Percentiles rank a stretch among this genome's conserved stretches.
phyloP scores from a whole-genome alignment of 2,797 vertebrate species.

The Anisognathus igniventris region DNA sequence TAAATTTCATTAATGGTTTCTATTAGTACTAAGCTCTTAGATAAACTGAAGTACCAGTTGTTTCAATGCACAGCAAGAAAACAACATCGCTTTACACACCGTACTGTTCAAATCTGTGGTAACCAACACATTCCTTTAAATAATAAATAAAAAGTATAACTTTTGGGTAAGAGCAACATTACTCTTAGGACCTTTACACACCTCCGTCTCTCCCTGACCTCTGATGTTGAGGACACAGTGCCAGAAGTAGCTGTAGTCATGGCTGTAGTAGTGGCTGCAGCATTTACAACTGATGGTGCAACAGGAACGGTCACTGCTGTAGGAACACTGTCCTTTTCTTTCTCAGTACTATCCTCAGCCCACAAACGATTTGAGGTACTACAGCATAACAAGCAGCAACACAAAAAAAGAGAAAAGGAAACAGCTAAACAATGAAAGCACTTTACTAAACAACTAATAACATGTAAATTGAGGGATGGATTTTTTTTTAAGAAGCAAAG shows the following conservation, averaged over 20 bases:
- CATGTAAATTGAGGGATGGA: slow-evolving; percentile 72
- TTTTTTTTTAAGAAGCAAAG: slow-evolving; percentile 65
- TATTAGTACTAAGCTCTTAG: not conserved
- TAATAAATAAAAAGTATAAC: not conserved
- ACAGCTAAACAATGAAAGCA: slow-evolving; percentile 82
- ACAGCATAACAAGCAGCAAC: slow-evolving; percentile 77
- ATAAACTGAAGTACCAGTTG: not conserved
- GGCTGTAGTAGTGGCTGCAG: slow-evolving; percentile 85
- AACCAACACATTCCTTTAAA: slow-evolving; percentile 49
- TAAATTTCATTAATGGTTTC: not conserved
- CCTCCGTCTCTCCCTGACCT: slow-evolving; percentile 95
- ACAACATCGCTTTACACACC: not conserved
- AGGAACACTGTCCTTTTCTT: slow-evolving; percentile 90
- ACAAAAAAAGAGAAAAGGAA: slow-evolving; percentile 83
- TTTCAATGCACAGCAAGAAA: not conserved
- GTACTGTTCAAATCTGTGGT: not conserved
- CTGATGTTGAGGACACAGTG: slow-evolving; percentile 85
- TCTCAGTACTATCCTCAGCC: slow-evolving; percentile 94
- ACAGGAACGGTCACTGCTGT: slow-evolving; percentile 92
- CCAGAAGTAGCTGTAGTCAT: slow-evolving; percentile 87
- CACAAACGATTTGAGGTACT: slow-evolving; percentile 92
- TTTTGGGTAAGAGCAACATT: slow-evolving; percentile 39
- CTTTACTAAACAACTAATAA: slow-evolving; percentile 74
- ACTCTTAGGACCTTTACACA: slow-evolving; percentile 76
- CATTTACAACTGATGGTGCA: slow-evolving; percentile 95